A percentile compares a stretch with the other conserved stretches of the same genome.
These are phyloP conservation scores for Limnephilus marmoratus DNA, from an alignment of 2,888 invertebrate species.

Conservation along the genomic window DNA sequence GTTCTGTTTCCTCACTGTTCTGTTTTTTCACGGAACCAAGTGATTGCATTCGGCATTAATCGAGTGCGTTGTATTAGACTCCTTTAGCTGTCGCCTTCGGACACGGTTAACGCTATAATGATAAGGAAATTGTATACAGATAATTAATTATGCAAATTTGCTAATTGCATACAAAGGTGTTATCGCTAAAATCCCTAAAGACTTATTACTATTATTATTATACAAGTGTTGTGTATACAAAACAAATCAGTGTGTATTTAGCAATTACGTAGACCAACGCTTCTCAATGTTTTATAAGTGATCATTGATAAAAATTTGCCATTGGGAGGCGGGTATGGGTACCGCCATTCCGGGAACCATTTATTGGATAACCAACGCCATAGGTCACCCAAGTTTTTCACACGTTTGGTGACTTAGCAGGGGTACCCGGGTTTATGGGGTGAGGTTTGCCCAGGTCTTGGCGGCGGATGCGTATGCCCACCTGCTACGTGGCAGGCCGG, in stretches of 20 bases:
- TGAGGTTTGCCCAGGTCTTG: too few species aligned
- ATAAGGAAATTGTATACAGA: background rate
- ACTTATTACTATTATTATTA: background rate
- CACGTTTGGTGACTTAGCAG: too few species aligned
- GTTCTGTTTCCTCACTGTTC: too few species aligned
- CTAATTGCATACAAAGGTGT: background rate
- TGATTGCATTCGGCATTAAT: background rate
- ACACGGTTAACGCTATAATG: background rate
- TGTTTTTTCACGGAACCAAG: background rate
- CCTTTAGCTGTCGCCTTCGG: background rate
- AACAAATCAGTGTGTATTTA: background rate
- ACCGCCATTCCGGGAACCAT: too few species aligned
- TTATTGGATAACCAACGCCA: too few species aligned
- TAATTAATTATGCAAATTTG: constrained; percentile 6
- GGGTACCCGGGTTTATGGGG: too few species aligned
- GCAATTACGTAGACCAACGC: background rate
- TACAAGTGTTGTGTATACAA: background rate
- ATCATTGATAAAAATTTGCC: too few species aligned
- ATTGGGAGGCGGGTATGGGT: too few species aligned
- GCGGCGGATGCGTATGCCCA: too few species aligned
- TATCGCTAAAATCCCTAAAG: background rate
- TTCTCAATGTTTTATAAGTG: background rate
- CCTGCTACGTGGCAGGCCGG: too few species aligned
- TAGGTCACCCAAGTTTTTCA: too few species aligned
- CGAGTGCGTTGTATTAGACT: background rate